Evolutionary conservation across 2,888 invertebrate genomes (phyloP).

Genomic region (Ornithoptera alexandrae): DNA sequence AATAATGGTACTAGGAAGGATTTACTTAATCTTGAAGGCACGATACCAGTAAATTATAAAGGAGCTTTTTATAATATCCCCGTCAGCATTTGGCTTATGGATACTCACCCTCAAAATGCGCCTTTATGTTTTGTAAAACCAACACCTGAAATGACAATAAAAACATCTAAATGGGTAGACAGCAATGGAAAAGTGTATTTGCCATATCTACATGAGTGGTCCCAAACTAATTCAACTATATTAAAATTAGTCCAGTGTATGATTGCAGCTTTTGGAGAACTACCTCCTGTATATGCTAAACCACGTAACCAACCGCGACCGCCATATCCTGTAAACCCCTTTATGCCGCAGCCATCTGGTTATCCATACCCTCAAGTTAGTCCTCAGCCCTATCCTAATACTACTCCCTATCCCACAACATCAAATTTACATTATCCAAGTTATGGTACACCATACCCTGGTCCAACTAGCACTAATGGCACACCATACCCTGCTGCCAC

Average conservation of each 20-base stretch:
- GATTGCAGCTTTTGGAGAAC: slow-evolving; percentile 95
- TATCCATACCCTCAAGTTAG: slow-evolving; percentile 63
- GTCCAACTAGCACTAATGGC: slow-evolving; percentile 56
- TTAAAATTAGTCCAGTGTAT: slow-evolving; percentile 93
- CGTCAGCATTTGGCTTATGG: slow-evolving; percentile 96
- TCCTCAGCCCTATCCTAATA: slow-evolving; percentile 56
- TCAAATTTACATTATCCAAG: slow-evolving; percentile 77
- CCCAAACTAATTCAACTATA: slow-evolving; percentile 89
- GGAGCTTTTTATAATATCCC: slow-evolving; percentile 97
- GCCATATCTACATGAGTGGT: slow-evolving; percentile 98
- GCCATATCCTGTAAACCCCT: slow-evolving; percentile 77
- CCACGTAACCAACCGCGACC: slow-evolving; percentile 81
- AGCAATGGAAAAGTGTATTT: slow-evolving; percentile 97
- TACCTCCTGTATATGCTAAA: slow-evolving; percentile 95
- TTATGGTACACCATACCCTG: slow-evolving; percentile 67
- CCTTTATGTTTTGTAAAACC: slow-evolving; percentile 97
- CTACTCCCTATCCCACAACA: slow-evolving; percentile 67
- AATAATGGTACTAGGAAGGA: slow-evolving; percentile 92
- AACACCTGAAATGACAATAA: slow-evolving; percentile 96
- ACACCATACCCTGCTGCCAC: slow-evolving; percentile 45
- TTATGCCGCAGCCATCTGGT: slow-evolving; percentile 71
- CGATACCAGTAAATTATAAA: slow-evolving; percentile 95
- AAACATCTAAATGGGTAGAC: slow-evolving; percentile 96
- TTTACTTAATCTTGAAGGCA: slow-evolving; percentile 91
- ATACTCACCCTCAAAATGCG: slow-evolving; percentile 97